Percentiles rank a stretch among this genome's conserved stretches.
Conservation (phyloP, 2,797 vertebrate genomes). For the Nasua narica region DNA sequence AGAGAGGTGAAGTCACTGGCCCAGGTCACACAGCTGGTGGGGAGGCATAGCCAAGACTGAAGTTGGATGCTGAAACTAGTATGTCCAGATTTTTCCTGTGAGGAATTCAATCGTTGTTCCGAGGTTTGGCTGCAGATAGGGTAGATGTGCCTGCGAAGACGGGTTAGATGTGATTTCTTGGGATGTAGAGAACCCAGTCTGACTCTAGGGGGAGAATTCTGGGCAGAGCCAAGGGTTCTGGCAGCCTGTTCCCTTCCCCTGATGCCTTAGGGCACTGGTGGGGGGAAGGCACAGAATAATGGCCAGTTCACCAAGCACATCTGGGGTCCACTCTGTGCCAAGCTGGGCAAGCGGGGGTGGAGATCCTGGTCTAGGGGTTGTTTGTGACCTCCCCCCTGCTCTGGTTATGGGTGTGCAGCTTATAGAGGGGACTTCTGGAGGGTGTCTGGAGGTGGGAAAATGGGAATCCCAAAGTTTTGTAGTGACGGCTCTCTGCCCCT, state of each 20-base stretch:
- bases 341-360: neutral
- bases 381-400: neutral
- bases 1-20: neutral
- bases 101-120: neutral
- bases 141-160: neutral
- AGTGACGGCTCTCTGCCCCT: neutral
- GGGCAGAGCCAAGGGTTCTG: neutral
- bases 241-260: neutral
- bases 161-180: neutral
- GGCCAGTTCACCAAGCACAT: neutral
- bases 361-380: neutral
- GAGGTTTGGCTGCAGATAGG: neutral
- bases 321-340: neutral
- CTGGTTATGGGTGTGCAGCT: neutral
- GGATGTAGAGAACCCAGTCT: neutral
- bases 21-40: neutral
- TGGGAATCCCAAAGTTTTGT: neutral
- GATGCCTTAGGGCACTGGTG: neutral
- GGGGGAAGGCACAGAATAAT: neutral
- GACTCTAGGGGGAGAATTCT: neutral
- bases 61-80: neutral
- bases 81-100: neutral
- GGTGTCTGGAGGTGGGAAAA: neutral
- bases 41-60: neutral
- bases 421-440: neutral